Evolutionary conservation across 1,140 invertebrate genomes (phyloP), one percentile per base, ranked within the genome.

Genomic region (Zaprionus gabonicus): DNA sequence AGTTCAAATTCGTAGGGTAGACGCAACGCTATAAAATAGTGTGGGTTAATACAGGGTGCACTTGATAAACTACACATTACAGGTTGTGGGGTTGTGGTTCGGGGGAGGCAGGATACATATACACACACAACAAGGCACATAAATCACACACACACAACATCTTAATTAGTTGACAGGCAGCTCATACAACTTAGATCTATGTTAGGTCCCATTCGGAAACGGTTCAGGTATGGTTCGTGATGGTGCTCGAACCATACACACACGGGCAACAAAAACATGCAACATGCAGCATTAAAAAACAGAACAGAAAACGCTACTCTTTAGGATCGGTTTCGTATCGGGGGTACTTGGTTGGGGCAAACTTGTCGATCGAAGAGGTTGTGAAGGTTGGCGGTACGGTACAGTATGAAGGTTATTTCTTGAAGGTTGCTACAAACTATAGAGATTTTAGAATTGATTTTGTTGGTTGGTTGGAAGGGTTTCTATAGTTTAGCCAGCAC

Each of bases 31-130:
- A 73, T 70, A 58, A 13, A 51, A 7, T 51, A 62, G 49, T 65
- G 51, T 82, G 59, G 38, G 51, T 76, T 71, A 80, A 71, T 85
- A 85, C 79, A 70, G 82, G 82, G 82, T 85, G 82, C 82, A 85
- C 74, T 85, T 81, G 64, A 60, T 80, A 71, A 20, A 25, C 73
- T 83, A 77, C 77, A 64, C 58, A 51, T 38, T 66, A 77, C 75
- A 56, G 58, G 60, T 36, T 67, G 67, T 73, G 60, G 73, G 57
- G 28, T 10, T 59, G 34, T 41, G 13, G 7, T 34, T 31, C 20
- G 36, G 64, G 64, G 36, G 27, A 34, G 23, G 9, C 6, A n/a
- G 31, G 3, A 23, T 51, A 51, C 27, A 46, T 23, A 7, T 51
- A 51, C 46, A 51, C 12, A 51, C 25, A 51, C 27, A 59, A 63